These are phyloP conservation scores for Hemicentrotus pulcherrimus DNA, from an alignment of 35 echinoderm and acorn worm species.

Conservation along the genomic window DNA sequence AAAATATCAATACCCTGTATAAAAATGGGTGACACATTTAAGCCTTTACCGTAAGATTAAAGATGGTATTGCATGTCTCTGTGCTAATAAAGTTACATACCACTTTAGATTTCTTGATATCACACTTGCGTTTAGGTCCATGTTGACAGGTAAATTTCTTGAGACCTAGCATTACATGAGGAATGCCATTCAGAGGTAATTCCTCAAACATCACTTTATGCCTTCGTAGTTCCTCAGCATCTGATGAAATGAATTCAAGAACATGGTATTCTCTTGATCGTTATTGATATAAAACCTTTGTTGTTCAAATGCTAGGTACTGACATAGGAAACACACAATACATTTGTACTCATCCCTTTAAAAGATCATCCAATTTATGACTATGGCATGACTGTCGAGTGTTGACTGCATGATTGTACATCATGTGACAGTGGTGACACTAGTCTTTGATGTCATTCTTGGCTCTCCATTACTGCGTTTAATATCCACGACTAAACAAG, in stretches of 20 bases:
- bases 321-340: neutral
- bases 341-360: neutral
- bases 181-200: slow-evolving; percentile 16
- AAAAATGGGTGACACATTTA: no score
- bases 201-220: slow-evolving; percentile 30
- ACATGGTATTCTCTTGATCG: neutral
- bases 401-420: neutral
- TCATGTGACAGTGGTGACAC: no score
- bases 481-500: no score
- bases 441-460: no score
- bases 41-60: no score
- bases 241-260: neutral
- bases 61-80: no score
- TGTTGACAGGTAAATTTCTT: neutral
- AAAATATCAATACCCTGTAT: no score
- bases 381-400: neutral
- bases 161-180: neutral
- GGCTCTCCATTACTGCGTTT: no score
- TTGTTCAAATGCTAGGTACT: neutral
- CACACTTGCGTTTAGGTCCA: slow-evolving; percentile 19
- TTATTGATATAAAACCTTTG: neutral
- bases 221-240: neutral
- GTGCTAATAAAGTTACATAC: no score
- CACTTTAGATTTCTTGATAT: neutral
- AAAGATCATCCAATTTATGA: neutral